phyloP scores from a whole-genome alignment of 2,888 invertebrate genomes.

The Platypus cylindrus region DNA sequence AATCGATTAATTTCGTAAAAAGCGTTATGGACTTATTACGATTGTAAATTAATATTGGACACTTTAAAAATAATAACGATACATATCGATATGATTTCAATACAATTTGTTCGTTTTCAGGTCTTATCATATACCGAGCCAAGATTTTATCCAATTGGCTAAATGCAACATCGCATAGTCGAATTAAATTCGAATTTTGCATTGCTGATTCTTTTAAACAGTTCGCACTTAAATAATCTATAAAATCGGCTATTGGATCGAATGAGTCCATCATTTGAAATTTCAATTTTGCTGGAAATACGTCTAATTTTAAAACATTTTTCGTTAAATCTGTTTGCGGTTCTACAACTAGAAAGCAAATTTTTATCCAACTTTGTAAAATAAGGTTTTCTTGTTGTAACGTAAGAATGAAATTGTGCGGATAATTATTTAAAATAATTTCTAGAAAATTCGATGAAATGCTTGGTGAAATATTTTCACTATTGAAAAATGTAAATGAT shows the following conservation, averaged over 20 bases:
- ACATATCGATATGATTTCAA: slow-evolving; percentile 27
- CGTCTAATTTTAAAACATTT: slow-evolving; percentile 24
- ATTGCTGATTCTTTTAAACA: slow-evolving; percentile 16
- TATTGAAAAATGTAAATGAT: slow-evolving; percentile 22
- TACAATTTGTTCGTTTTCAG: slow-evolving; percentile 24
- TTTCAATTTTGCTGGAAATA: slow-evolving; percentile 20
- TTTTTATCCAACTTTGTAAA: slow-evolving; percentile 29
- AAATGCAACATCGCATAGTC: slow-evolving; percentile 28
- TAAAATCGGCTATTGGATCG: slow-evolving; percentile 26
- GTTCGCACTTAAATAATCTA: slow-evolving; percentile 22
- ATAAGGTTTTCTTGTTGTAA: slow-evolving; percentile 24
- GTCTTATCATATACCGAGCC: slow-evolving; percentile 21
- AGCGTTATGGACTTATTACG: slow-evolving; percentile 29
- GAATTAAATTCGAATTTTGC: slow-evolving; percentile 17
- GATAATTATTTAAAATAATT: slow-evolving; percentile 22
- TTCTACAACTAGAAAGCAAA: slow-evolving; percentile 24
- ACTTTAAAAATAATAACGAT: slow-evolving; percentile 26
- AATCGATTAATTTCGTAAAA: slow-evolving; percentile 32
- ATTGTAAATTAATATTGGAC: slow-evolving; percentile 27
- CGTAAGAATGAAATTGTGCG: slow-evolving; percentile 19
- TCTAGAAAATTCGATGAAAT: slow-evolving; percentile 24
- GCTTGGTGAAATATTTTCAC: slow-evolving; percentile 22
- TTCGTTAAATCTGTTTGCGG: slow-evolving; percentile 21
- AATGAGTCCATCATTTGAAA: slow-evolving; percentile 8
- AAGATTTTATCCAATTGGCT: slow-evolving; percentile 26